phyloP scores from a whole-genome alignment of 2,797 vertebrate genomes.

The Distichodus sexfasciatus region DNA sequence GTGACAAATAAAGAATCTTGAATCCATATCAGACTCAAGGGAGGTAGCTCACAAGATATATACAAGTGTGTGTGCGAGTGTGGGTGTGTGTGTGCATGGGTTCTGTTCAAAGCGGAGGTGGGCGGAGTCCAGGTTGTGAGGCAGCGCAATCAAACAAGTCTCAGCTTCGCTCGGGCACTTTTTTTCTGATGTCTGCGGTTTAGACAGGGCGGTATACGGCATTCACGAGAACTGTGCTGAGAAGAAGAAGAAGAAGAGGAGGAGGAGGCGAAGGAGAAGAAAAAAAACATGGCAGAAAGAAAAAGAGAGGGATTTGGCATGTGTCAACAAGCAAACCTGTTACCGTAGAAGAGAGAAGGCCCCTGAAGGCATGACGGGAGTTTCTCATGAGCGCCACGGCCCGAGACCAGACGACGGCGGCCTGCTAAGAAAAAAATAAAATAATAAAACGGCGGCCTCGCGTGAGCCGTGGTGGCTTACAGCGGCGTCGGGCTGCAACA shows the following conservation, averaged over 20 bases:
- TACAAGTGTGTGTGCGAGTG: slow-evolving; percentile 10
- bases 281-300: slow-evolving; percentile 34
- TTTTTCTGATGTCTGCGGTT: slow-evolving; percentile 80
- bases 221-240: slow-evolving; percentile 54
- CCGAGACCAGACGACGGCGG: slow-evolving; percentile 73
- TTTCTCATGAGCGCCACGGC: slow-evolving; percentile 78
- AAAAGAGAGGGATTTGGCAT: slow-evolving; percentile 71
- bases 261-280: background rate
- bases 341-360: slow-evolving; percentile 67
- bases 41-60: too few species aligned
- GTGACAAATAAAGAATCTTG: too few species aligned
- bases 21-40: too few species aligned
- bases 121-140: slow-evolving; percentile 58
- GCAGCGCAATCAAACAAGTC: slow-evolving; percentile 77
- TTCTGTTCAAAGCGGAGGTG: too few species aligned
- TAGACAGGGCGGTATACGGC: slow-evolving; percentile 79
- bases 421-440: too few species aligned
- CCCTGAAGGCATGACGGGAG: slow-evolving; percentile 75
- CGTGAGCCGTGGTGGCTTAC: slow-evolving; percentile 77
- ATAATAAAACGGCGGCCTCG: slow-evolving; percentile 74
- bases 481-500: slow-evolving; percentile 76
- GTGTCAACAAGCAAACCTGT: slow-evolving; percentile 81
- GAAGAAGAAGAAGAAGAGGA: slow-evolving; percentile 37
- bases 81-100: slow-evolving; percentile 29
- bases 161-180: slow-evolving; percentile 67